Base-by-base conservation (phyloP, 2,797 vertebrate genomes). In the Sebastes oblongus region DNA sequence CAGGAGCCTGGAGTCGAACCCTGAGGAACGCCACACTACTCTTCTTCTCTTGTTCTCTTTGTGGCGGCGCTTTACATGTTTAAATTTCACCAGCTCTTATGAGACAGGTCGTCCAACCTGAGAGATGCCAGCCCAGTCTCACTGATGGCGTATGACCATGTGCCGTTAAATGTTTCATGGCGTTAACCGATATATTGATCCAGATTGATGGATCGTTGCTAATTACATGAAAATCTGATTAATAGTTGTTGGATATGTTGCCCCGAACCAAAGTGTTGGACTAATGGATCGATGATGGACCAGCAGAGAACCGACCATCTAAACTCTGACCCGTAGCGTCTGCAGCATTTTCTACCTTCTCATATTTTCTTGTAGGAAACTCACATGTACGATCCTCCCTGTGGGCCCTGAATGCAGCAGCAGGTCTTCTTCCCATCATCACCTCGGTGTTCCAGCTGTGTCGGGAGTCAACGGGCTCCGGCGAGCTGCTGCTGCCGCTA, bases 351-450 rank as follows among this genome's bases (percentile, higher is more conserved):
- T 34, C 20, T 24, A 36, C 30, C 60, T 3, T 39, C 22, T 42
- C 34, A 10, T 36, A 65, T 8, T 42, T 42, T 25, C n/a, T 64
- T 24, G n/a, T 14, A 3, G 7, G 32, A 64, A 36, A 24, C 8
- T 27, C 42, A 20, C 12, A 13, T 8, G 27, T 52, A 29, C 24
- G 1, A 62, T 7, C 8, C 71, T 78, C 61, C 75, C n/a, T 4
- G 46, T 22, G 66, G 83, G 64, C 5, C 82, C 18, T 78, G 81
- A 87, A 88, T 36, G 89, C 86, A 84, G 55, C 80, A 78, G 72
- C 83, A 75, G 79, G 32, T 68, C 77, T 64, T 80, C 58, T 58
- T 59, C 71, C 78, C 82, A 86, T 87, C 86, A 82, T 88, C 89
- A 82, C 88, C 81, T 81, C 62, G 1, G 65, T 32, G 39, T 50